Percentiles rank a stretch among this genome's conserved stretches.
Evolutionary conservation across 1,140 invertebrate species (phyloP).

Genomic region (Berghia stephanieae): DNA sequence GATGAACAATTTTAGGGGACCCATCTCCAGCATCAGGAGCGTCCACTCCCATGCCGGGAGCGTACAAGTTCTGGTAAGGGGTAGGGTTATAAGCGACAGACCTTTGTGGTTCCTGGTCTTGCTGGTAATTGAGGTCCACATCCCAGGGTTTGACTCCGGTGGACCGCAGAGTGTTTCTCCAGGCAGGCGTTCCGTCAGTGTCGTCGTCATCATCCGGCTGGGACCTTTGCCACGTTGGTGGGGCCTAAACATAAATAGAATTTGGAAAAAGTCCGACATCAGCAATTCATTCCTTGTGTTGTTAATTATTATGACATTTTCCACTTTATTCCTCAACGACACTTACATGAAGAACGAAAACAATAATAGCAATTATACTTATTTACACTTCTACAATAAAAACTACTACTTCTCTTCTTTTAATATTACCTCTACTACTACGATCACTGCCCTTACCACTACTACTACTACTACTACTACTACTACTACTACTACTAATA

Average conservation of each 20-base stretch:
- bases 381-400: too few species aligned
- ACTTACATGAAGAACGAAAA: too few species aligned
- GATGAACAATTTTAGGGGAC: conserved; percentile 53
- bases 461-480: conserved; percentile 16
- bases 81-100: conserved; percentile 40
- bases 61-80: conserved; percentile 15
- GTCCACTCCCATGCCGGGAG: neutral
- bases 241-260: too few species aligned
- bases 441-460: neutral
- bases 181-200: conserved; percentile 37
- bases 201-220: too few species aligned
- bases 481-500: conserved; percentile 15
- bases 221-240: too few species aligned
- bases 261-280: too few species aligned
- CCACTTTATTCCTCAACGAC: too few species aligned
- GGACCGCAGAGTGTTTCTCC: conserved; percentile 41
- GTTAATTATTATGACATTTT: too few species aligned
- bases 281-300: too few species aligned
- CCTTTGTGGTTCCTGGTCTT: conserved; percentile 41
- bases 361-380: too few species aligned
- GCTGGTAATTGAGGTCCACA: conserved; percentile 37
- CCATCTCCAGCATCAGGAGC: conserved; percentile 31
- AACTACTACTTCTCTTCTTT: too few species aligned
- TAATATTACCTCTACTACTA: conserved; percentile 2
- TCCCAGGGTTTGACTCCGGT: conserved; percentile 57